Percentiles rank a stretch among this genome's conserved stretches.
These are phyloP conservation scores for Dynastes maya DNA, from an alignment of 2,888 invertebrate genomes.

Conservation along the genomic window DNA sequence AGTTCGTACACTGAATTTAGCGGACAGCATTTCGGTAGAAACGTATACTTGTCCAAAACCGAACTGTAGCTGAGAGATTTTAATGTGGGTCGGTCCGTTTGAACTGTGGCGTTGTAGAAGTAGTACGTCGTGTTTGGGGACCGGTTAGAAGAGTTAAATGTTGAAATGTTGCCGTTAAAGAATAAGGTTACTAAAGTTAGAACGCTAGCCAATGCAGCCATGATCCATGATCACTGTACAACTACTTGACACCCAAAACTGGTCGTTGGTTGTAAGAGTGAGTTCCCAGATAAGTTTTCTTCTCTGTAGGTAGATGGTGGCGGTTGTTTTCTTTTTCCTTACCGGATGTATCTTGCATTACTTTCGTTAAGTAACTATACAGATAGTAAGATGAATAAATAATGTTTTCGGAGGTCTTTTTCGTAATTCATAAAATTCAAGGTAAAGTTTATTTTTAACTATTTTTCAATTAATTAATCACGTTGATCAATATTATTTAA, in stretches of 20 bases:
- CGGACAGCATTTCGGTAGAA: conserved; percentile 32
- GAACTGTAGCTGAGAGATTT: neutral
- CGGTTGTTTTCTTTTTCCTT: neutral
- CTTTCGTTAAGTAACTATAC: too few species aligned
- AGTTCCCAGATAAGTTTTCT: neutral
- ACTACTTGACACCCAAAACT: neutral
- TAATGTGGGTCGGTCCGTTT: too few species aligned
- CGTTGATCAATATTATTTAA: too few species aligned
- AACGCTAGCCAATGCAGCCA: neutral
- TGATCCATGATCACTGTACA: neutral
- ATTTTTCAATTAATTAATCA: too few species aligned
- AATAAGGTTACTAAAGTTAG: conserved; percentile 20
- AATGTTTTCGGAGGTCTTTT: too few species aligned
- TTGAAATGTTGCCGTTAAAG: neutral
- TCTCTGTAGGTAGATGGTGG: neutral
- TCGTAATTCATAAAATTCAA: too few species aligned
- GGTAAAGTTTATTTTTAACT: too few species aligned
- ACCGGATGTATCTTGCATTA: too few species aligned
- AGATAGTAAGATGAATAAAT: too few species aligned
- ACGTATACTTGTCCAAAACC: neutral
- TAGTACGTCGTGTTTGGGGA: neutral
- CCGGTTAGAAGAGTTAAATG: neutral
- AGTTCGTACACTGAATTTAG: neutral
- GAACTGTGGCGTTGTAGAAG: neutral
- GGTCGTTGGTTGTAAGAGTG: neutral